phyloP scores from a whole-genome alignment of 1,140 invertebrate genomes.

The Bombus superbus region DNA sequence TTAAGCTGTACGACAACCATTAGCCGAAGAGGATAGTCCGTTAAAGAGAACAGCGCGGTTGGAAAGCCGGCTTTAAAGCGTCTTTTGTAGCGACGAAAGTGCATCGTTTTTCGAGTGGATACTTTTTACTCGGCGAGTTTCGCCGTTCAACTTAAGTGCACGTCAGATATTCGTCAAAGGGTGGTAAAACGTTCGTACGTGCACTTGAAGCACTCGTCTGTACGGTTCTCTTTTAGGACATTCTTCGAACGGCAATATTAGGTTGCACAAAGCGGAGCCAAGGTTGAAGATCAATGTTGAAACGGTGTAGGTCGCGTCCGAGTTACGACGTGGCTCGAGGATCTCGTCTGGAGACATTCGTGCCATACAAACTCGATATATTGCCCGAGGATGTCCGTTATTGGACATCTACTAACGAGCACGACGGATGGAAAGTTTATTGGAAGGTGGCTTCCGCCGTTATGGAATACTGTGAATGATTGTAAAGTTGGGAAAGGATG shows the following conservation, averaged over 20 bases:
- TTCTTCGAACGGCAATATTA: conserved; percentile 54
- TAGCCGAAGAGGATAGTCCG: not conserved
- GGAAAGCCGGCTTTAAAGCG: not conserved
- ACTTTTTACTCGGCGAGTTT: conserved; percentile 49
- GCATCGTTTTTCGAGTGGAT: conserved; percentile 42
- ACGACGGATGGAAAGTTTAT: conserved; percentile 69
- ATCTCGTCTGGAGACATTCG: conserved; percentile 63
- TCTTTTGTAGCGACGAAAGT: conserved; percentile 25
- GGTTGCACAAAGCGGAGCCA: conserved; percentile 58
- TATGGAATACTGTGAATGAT: conserved; percentile 25
- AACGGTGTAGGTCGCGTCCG: conserved; percentile 43
- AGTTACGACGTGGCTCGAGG: conserved; percentile 54
- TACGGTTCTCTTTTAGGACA: conserved; percentile 39
- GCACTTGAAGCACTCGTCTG: conserved; percentile 31
- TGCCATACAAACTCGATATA: conserved; percentile 61
- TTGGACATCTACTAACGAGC: conserved; percentile 76
- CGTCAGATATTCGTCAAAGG: conserved; percentile 54
- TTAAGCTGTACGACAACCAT: not conserved
- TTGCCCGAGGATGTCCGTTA: conserved; percentile 70
- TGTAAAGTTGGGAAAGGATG: conserved; percentile 46
- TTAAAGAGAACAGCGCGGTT: not conserved
- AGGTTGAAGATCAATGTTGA: conserved; percentile 59
- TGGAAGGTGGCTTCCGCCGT: conserved; percentile 71
- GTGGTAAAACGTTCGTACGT: conserved; percentile 38
- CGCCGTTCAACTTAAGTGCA: conserved; percentile 30